Base-by-base conservation (phyloP, 2,797 vertebrate species). In the Hephaestus fuliginosus region DNA sequence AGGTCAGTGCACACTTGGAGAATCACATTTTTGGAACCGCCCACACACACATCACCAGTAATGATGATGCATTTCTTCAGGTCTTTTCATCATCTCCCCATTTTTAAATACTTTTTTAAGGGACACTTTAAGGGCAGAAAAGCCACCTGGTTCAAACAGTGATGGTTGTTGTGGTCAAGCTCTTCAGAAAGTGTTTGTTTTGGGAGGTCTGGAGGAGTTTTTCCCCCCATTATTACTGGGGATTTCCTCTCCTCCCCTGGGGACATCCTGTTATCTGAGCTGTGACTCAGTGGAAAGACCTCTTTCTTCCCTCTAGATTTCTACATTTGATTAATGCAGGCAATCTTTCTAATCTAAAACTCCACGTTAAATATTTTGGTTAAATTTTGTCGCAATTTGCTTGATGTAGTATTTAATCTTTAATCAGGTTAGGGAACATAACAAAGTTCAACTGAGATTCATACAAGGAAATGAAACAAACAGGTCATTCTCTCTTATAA, bases 251-350 rank as follows among this genome's bases (percentile, higher is more conserved):
- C 60, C 33, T 73, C 51, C 83, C 86, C 70, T 4, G 44, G 80
- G 84, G 87, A 74, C 86, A 83, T 88, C 85, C 90, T 91, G 88
- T 88, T 94, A 91, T 92, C 88, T 87, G 87, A 90, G 74, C 89
- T 78, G 78, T 87, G 86, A 90, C 74, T 93, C 89, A 86, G 48
- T 83, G 72, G 86, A 90, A 92, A 83, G 36, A 67, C 25, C 70
- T 82, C 33, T 36, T 87, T 81, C 43, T 65, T 67, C 4, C 33
- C 25, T 14, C 2, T 46, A 58, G 22, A 86, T 85, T 68, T 44
- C 51, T 60, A 53, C 41, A 22, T 70, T 18, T 84, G 43, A 87
- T 81, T 46, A 52, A 82, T 72, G 17, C 1, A 12, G 43, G 20
- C 25, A 7, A 14, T 56, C 64, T 80, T 72, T 80, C 20, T 15